A percentile compares a stretch with the other conserved stretches of the same genome.
Evolutionary conservation across 1,140 invertebrate genomes (phyloP).

Genomic region (Drosophila sp.): DNA sequence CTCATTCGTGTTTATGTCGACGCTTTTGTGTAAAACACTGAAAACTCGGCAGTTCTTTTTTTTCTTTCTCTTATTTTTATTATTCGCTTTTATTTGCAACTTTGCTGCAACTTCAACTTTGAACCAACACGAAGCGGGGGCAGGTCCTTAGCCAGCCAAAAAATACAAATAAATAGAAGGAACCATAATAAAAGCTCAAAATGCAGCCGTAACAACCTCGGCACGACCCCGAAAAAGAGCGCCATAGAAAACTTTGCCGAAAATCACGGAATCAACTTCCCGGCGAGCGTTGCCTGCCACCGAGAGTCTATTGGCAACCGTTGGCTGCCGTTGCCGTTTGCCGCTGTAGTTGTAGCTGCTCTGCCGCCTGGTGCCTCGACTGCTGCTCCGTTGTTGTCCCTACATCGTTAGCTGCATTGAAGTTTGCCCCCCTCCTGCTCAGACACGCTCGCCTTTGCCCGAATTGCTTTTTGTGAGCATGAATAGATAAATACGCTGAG

Average conservation of each 20-base stretch:
- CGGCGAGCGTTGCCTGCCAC: constrained; percentile 28
- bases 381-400: constrained; percentile 61
- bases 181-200: constrained; percentile 81
- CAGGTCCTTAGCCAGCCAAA: constrained; percentile 21
- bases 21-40: constrained; percentile 82
- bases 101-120: constrained; percentile 73
- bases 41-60: constrained; percentile 70
- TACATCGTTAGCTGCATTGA: constrained; percentile 81
- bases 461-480: constrained; percentile 80
- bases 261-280: constrained; percentile 80
- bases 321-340: constrained; percentile 38
- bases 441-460: constrained; percentile 20
- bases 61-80: constrained; percentile 22
- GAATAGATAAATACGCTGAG: constrained; percentile 80
- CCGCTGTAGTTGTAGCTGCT: no score
- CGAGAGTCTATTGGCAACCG: constrained; percentile 66
- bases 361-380: constrained; percentile 31
- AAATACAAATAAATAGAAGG: background rate
- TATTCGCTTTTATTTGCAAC: constrained; percentile 54
- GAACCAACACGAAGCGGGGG: constrained; percentile 60
- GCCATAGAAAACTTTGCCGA: constrained; percentile 51
- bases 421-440: constrained; percentile 53
- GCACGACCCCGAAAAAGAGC: constrained; percentile 42
- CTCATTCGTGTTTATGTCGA: constrained; percentile 68
- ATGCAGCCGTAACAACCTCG: constrained; percentile 56